Evolutionary conservation across 2,113 vertebrate species (phyloP), one percentile per base, ranked within the genome.

Genomic region (Casuarius casuarius): DNA sequence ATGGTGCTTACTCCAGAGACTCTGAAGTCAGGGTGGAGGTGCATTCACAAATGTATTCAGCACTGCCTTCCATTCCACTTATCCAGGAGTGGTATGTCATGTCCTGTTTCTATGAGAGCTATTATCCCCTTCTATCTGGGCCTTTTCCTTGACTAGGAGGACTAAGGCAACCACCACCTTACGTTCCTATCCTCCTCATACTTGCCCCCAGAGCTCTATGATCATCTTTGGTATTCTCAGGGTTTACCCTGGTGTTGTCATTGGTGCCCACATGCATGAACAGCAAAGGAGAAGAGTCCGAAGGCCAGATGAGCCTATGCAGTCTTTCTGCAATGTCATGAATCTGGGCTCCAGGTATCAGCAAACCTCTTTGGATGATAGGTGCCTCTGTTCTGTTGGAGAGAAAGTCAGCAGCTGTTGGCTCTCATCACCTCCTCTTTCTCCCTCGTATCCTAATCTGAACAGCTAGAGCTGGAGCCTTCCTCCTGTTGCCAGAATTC

Each of bases 81-180:
- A 11, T 66, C 42, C 42, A 28, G 12, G 25, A n/a, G 29, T 12
- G 61, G 12, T 19, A 19, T 8, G 18, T n/a, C 0, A 0, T 38
- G 10, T 23, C 67, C 52, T 44, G 3, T 79, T 52, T 52, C 4
- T 58, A 9, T n/a, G 8, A 58, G 23, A 68, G 19, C 18, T 65
- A 7, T 42, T n/a, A 7, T 66, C 23, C 19, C 40, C 6, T 29
- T 56, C 54, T 56, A 56, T 56, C 54, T 29, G 54, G 26, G 54
- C 54, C 56, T 58, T 31, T 31, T 58, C 29, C 56, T 58, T 58
- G 16, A 31, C 29, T 31, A 18, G 54, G 15, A 54, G 25, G 8
- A 29, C 9, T 29, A 26, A 56, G 28, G 26, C 26, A 56, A 29
- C 54, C 14, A 29, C 26, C 26, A 28, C 28, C 28, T 56, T 56